Evolutionary conservation across 2,113 vertebrate species (phyloP).

Genomic region (Chiloscyllium plagiosum): DNA sequence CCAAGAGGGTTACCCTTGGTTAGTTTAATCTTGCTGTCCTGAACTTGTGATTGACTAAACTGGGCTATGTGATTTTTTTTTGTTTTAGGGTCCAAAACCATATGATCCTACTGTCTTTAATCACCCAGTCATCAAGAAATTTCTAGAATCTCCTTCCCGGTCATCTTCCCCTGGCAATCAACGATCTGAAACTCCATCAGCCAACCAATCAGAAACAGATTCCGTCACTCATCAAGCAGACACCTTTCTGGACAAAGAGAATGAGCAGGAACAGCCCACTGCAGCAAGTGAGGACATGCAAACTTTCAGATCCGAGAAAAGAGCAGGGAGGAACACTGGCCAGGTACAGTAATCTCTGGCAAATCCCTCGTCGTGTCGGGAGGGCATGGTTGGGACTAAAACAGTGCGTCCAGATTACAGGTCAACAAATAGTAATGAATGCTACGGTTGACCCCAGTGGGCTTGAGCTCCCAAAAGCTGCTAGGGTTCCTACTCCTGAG

Average conservation of each 20-base stretch:
- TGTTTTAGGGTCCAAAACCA: slow-evolving; percentile 63
- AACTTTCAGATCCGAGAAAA: slow-evolving; percentile 60
- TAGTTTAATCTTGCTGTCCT: background rate
- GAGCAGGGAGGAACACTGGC: slow-evolving; percentile 65
- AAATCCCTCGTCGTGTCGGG: background rate
- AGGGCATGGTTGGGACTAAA: background rate
- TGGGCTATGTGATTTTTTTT: slow-evolving; percentile 37
- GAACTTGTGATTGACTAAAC: background rate
- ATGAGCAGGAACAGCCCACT: slow-evolving; percentile 48
- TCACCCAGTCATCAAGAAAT: slow-evolving; percentile 91
- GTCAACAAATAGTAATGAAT: background rate
- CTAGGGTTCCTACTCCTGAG: background rate
- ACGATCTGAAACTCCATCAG: slow-evolving; percentile 82
- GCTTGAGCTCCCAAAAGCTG: background rate
- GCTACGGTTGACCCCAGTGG: background rate
- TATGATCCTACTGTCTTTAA: slow-evolving; percentile 78
- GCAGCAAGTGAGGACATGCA: slow-evolving; percentile 64
- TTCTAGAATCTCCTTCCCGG: slow-evolving; percentile 87
- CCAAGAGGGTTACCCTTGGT: background rate
- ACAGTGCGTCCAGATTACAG: background rate
- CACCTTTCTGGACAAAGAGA: slow-evolving; percentile 64
- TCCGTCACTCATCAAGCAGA: slow-evolving; percentile 86
- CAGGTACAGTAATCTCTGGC: slow-evolving; percentile 58
- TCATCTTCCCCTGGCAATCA: slow-evolving; percentile 93
- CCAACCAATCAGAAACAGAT: slow-evolving; percentile 84